phyloP scores from a whole-genome alignment of 2,797 vertebrate species.

The Austrolebias charrua region DNA sequence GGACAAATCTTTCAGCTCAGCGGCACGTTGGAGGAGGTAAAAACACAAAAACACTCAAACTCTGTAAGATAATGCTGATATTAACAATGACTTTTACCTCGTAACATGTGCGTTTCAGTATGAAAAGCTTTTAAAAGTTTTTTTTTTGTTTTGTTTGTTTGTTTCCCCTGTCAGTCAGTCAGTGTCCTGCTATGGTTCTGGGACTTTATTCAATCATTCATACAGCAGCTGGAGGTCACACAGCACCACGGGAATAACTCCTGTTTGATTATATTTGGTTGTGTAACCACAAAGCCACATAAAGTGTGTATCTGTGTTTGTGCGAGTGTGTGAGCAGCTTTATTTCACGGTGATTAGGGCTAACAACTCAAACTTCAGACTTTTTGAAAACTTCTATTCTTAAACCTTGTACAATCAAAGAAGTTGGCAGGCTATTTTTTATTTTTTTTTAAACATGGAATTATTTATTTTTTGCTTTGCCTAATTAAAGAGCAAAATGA shows the following conservation, averaged over 20 bases:
- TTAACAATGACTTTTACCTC: background rate
- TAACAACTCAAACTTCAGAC: slow-evolving; percentile 12
- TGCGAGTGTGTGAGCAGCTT: slow-evolving; percentile 24
- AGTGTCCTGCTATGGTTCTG: slow-evolving; percentile 45
- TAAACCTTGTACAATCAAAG: background rate
- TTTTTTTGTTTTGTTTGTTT: slow-evolving; percentile 47
- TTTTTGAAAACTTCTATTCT: background rate
- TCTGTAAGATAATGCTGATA: background rate
- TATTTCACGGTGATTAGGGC: slow-evolving; percentile 23
- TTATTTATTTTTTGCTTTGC: background rate
- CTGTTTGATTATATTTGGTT: slow-evolving; percentile 55
- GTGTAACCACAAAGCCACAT: slow-evolving; percentile 36
- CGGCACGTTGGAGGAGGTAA: slow-evolving; percentile 91
- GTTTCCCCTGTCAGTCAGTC: slow-evolving; percentile 38
- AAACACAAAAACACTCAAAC: background rate
- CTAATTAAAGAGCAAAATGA: background rate
- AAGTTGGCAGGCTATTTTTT: background rate
- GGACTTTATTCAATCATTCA: slow-evolving; percentile 71
- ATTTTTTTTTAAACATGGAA: background rate
- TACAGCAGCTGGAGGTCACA: slow-evolving; percentile 53
- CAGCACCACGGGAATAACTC: slow-evolving; percentile 62
- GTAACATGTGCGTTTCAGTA: slow-evolving; percentile 22
- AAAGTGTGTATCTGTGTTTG: slow-evolving; percentile 20
- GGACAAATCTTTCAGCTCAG: slow-evolving; percentile 98
- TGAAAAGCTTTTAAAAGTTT: slow-evolving; percentile 38